Evolutionary conservation across 2,113 vertebrate genomes (phyloP), one percentile per base, ranked within the genome.

Genomic region (Alethe diademata): DNA sequence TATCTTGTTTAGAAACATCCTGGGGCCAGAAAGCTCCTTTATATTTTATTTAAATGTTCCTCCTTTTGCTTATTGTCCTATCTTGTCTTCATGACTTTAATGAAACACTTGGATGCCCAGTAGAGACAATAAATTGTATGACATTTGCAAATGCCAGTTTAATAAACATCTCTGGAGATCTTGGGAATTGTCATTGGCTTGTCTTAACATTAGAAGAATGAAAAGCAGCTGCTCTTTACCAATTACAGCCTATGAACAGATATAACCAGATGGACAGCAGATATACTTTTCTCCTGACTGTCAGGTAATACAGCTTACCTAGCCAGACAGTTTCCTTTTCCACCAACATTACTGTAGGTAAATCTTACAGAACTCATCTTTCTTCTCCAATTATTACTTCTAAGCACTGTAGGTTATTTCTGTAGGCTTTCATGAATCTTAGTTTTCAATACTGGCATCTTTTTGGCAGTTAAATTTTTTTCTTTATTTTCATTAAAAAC

Each of bases 91-190:
- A 56, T 56, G 51, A 25, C 22, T 83, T 85, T 35, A 84, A 45
- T 54, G 51, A 88, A 88, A 73, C 16, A n/a, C 17, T 90, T 75
- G 42, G 15, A 43, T 86, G 51, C 53, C 42, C 73, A 33, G 9
- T 76, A 72, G 71, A 72, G 51, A 81, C 56, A 80, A 70, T 53
- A 78, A 83, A 94, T 73, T 73, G n/a, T 57, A 57, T 95, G 93
- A 90, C 80, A 95, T 97, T 97, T 95, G 65, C 65, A 96, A 97
- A 88, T 94, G 56, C 43, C 82, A 71, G 12, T 82, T 97, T 83
- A 95, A 79, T 88, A 89, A 90, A 64, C 54, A 64, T 50, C 54
- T 91, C 64, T 11, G 28, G 83, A 62, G 61, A 66, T 31, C 8
- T 35, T 64, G 14, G 70, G 16, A 58, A 26, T 60, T 95, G 70